Evolutionary conservation across 2,888 invertebrate species (phyloP).

Genomic region (Allolobophora icterica): DNA sequence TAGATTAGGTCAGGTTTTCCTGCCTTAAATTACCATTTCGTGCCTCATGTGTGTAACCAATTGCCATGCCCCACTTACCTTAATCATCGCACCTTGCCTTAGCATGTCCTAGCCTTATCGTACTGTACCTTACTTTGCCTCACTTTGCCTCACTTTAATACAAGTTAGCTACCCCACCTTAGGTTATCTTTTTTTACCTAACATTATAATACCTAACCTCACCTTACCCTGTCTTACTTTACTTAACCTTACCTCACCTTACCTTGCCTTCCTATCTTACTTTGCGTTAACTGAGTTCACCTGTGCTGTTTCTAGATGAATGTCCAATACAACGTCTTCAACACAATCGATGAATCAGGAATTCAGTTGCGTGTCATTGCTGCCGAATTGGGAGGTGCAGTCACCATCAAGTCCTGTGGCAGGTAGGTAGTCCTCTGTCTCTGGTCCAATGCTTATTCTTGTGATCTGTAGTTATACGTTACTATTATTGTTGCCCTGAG

Average conservation of each 20-base stretch:
- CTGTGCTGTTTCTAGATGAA: background rate
- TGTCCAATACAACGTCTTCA: conserved; percentile 9
- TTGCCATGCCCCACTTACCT: too few species aligned
- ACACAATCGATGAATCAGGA: background rate
- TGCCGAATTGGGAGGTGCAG: background rate
- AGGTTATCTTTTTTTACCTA: background rate
- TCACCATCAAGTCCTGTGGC: background rate
- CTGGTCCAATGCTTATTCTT: background rate
- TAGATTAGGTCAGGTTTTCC: too few species aligned
- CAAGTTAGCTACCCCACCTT: background rate
- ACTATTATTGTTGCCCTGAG: background rate
- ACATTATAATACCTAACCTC: background rate
- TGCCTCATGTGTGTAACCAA: too few species aligned
- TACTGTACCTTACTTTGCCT: background rate
- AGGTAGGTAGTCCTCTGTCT: background rate
- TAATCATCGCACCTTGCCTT: too few species aligned
- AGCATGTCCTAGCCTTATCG: too few species aligned
- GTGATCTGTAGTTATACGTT: background rate
- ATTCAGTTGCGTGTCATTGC: background rate
- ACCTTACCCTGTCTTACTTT: too few species aligned
- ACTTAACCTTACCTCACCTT: background rate
- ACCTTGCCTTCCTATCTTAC: background rate
- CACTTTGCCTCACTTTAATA: background rate
- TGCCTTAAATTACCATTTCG: too few species aligned
- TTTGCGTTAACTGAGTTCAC: background rate